Percentiles rank a stretch among this genome's conserved stretches.
phyloP scores from a whole-genome alignment of 2,888 invertebrate species.

The Xestia c-nigrum region DNA sequence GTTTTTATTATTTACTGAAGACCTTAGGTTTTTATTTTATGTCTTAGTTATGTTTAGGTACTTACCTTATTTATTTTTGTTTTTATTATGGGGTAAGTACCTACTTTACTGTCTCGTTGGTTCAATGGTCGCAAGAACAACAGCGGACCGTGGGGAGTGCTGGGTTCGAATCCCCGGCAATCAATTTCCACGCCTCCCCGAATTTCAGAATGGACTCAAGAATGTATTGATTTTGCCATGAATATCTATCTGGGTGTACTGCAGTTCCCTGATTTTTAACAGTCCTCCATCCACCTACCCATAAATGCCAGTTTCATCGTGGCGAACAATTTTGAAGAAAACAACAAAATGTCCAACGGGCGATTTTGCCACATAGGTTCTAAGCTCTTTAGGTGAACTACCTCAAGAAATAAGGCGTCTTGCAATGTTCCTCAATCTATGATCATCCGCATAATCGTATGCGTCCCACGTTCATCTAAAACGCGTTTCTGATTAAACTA shows the following conservation, averaged over 20 bases:
- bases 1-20: slow-evolving; percentile 12
- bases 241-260: neutral
- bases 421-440: neutral
- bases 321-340: neutral
- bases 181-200: neutral
- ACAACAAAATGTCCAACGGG: neutral
- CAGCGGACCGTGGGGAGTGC: too few species aligned
- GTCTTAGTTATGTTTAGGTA: neutral
- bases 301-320: neutral
- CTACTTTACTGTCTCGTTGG: neutral
- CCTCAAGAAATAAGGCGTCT: neutral
- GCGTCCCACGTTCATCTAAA: slow-evolving; percentile 2
- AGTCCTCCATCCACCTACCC: neutral
- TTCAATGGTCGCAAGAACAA: too few species aligned
- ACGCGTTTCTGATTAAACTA: neutral
- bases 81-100: neutral
- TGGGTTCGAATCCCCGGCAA: slow-evolving; percentile 5
- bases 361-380: too few species aligned
- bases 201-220: neutral
- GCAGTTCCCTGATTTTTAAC: neutral
- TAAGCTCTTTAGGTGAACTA: neutral
- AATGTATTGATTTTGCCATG: neutral
- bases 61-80: neutral
- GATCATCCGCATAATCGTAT: neutral
- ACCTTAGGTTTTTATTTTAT: neutral